phyloP scores from a whole-genome alignment of 2,113 vertebrate species.

The Dicaeum eximium region DNA sequence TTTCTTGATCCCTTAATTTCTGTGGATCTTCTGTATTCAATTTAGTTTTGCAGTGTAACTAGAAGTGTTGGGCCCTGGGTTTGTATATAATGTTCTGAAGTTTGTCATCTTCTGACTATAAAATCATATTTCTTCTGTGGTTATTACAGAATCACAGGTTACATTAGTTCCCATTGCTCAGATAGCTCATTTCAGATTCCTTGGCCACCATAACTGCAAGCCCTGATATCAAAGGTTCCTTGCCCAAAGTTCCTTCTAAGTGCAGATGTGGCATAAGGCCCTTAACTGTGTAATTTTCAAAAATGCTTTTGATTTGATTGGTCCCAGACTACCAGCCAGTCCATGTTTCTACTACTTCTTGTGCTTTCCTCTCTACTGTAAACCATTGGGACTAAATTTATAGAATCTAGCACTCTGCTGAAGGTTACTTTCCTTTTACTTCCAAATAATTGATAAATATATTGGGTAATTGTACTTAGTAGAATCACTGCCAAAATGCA shows the following conservation, averaged over 20 bases:
- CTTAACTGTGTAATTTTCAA: not conserved
- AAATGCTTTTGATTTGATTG: not conserved
- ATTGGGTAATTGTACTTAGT: not conserved
- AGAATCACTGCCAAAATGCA: not conserved
- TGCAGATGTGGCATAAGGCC: not conserved
- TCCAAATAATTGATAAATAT: not conserved
- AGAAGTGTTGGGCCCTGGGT: not conserved
- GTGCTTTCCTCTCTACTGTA: not conserved
- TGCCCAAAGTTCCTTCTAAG: not conserved
- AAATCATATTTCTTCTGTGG: not conserved
- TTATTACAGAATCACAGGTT: not conserved
- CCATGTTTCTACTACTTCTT: not conserved
- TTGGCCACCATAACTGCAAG: not conserved
- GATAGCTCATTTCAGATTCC: not conserved
- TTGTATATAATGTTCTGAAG: not conserved
- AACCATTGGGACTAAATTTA: not conserved
- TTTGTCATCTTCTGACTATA: not conserved
- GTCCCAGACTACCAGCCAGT: not conserved
- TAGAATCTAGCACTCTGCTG: not conserved
- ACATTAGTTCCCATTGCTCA: not conserved
- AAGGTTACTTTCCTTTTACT: not conserved
- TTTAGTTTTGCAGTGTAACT: not conserved
- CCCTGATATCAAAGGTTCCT: not conserved
- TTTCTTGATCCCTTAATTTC: not conserved
- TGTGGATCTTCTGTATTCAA: not conserved